Conservation (phyloP, 2,888 invertebrate genomes). For the Nemapogon koenigi region DNA sequence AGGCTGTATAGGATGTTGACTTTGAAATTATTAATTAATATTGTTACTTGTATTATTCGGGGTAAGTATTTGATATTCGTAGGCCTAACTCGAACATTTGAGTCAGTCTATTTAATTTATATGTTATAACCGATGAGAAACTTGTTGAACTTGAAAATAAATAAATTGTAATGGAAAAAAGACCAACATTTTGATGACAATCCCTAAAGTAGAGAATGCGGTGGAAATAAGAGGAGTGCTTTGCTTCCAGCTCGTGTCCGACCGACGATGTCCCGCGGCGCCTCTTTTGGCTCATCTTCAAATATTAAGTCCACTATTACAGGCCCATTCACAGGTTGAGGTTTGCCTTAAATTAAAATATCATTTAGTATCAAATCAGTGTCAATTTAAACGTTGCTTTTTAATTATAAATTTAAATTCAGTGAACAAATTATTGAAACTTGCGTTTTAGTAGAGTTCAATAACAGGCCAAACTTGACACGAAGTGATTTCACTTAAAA, state of each 20-base stretch:
- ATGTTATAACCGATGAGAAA: too few species aligned
- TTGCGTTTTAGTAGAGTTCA: slow-evolving; percentile 13
- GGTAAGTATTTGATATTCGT: neutral
- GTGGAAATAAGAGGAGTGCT: slow-evolving; percentile 8
- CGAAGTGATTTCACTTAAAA: slow-evolving; percentile 30
- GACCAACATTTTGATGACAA: too few species aligned
- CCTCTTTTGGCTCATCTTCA: slow-evolving; percentile 29
- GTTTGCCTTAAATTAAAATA: slow-evolving; percentile 4
- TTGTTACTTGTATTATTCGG: slow-evolving; percentile 27
- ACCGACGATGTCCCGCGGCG: slow-evolving; percentile 7
- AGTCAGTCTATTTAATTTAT: too few species aligned
- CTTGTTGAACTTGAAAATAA: too few species aligned
- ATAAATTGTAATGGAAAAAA: too few species aligned
- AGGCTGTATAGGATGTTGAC: slow-evolving; percentile 57
- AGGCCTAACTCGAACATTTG: neutral
- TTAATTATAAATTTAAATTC: neutral
- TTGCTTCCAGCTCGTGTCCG: slow-evolving; percentile 7
- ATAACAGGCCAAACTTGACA: slow-evolving; percentile 27
- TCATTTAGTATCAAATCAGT: too few species aligned
- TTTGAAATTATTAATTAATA: slow-evolving; percentile 62
- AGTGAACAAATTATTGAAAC: slow-evolving; percentile 13
- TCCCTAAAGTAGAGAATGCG: slow-evolving; percentile 7
- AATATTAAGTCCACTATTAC: slow-evolving; percentile 52
- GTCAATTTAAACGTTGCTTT: neutral
- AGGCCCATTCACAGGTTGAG: slow-evolving; percentile 18